Base-by-base conservation (phyloP, 2,113 vertebrate genomes). In the Athene noctua region DNA sequence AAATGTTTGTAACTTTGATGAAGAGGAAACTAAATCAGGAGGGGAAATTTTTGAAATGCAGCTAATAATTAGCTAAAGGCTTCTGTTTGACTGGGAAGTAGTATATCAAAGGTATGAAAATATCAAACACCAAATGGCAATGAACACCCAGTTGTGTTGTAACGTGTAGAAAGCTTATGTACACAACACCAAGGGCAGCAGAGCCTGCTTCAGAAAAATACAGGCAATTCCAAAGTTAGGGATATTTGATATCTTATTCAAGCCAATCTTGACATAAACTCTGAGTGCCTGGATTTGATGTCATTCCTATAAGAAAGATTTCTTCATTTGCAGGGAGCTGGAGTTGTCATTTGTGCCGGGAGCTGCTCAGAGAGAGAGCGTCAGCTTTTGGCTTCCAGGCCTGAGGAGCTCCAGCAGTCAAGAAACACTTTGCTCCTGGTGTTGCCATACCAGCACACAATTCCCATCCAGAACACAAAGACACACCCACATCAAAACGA, bases 341-440 rank as follows among this genome's bases (percentile, higher is more conserved):
- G 99, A 99, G 99, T 96, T 99, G 99, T 97, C 99, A 99, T 93
- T 98, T 99, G 97, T 99, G 99, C 98, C 98, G 99, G 97, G 98
- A 99, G 96, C 98, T 99, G 91, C 98, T 99, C 97, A 99, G 99
- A 98, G 99, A 99, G 97, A 99, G 99, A 96, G 99, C 99, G 68
- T 99, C 99, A n/a, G 98, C 98, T 92, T 99, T 98, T 75, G 97
- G 98, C 89, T 98, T 97, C 94, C 98, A 98, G 91, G 98, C 98
- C 95, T 98, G 98, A 97, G 95, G 73, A 94, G 62, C 79, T 95
- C 79, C 87, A 77, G 20, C 81, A 90, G 88, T 85, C 94, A 72
- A 96, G 80, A 94, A 74, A 93, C 91, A 96, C 94, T 94, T 91
- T 96, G 74, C 74, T 94, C 59, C 80, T 89, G 90, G 91, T 96